A percentile compares a stretch with the other conserved stretches of the same genome.
Conservation (phyloP, 2,888 invertebrate species). For the Patella pellucida region DNA sequence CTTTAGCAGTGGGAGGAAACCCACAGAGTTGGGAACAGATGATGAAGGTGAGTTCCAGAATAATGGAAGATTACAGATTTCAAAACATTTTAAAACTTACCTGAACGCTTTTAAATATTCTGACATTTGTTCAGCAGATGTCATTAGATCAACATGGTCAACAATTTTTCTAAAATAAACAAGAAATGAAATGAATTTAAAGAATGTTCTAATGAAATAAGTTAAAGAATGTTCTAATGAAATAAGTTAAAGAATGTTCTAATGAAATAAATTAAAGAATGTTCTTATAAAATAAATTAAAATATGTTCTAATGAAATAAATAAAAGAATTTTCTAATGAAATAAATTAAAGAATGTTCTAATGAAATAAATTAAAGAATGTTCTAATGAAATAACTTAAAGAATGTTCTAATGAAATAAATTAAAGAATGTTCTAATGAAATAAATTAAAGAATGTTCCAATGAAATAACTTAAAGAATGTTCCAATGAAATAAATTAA, state of each 20-base stretch:
- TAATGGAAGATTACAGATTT: too few species aligned
- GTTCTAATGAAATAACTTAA: too few species aligned
- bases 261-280: too few species aligned
- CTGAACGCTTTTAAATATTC: constrained; percentile 88
- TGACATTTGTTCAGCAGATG: constrained; percentile 89
- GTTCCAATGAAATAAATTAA: background rate
- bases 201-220: background rate
- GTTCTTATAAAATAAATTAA: too few species aligned
- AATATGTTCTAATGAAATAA: too few species aligned
- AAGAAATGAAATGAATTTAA: background rate
- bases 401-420: background rate
- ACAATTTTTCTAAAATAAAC: constrained; percentile 79
- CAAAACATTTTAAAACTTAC: constrained; percentile 71
- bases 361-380: background rate
- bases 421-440: too few species aligned
- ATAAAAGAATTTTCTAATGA: background rate
- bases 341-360: background rate
- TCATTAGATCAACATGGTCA: constrained; percentile 87
- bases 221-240: background rate
- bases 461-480: background rate
- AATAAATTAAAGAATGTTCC: background rate
- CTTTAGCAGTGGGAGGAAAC: too few species aligned
- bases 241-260: too few species aligned
- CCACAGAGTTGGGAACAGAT: background rate
- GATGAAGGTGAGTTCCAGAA: too few species aligned